Conservation (phyloP, 2,113 vertebrate species). For the Clinocottus analis region DNA sequence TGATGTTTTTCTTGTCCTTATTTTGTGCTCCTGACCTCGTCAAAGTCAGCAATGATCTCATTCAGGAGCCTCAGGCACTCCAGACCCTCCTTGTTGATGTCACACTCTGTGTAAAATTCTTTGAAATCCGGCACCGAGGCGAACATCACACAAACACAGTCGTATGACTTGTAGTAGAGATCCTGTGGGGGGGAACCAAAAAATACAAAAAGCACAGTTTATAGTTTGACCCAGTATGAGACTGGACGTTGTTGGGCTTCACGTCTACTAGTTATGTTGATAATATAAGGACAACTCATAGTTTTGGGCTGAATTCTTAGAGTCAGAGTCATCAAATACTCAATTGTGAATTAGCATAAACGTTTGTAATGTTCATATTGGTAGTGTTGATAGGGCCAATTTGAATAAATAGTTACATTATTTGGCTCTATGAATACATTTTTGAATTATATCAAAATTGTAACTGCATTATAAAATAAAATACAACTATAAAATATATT, state of each 20-base stretch:
- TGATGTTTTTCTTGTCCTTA: not conserved
- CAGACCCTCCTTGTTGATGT: conserved; percentile 99
- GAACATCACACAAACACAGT: conserved; percentile 99
- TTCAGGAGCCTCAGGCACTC: conserved; percentile 96
- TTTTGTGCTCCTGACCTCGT: conserved; percentile 87
- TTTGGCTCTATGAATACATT: too few relatives aligned
- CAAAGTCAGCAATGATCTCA: conserved; percentile 98
- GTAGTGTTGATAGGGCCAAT: too few relatives aligned
- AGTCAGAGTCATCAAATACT: too few relatives aligned
- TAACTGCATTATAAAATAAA: too few relatives aligned
- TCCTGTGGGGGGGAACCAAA: conserved; percentile 81
- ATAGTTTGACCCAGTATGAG: not conserved
- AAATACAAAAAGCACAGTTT: not conserved
- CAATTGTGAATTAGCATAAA: too few relatives aligned
- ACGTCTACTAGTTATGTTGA: not conserved
- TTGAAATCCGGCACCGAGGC: conserved; percentile 98
- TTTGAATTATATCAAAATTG: too few relatives aligned
- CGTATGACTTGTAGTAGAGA: conserved; percentile 97
- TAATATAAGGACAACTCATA: too few relatives aligned
- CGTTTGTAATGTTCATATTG: too few relatives aligned
- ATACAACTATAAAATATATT: too few relatives aligned
- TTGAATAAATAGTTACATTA: too few relatives aligned
- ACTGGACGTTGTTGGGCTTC: not conserved
- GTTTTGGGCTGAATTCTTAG: too few relatives aligned
- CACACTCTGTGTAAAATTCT: conserved; percentile 98